A percentile compares a stretch with the other conserved stretches of the same genome.
Evolutionary conservation across 2,888 invertebrate genomes (phyloP).

Genomic region (Papilio demoleus): DNA sequence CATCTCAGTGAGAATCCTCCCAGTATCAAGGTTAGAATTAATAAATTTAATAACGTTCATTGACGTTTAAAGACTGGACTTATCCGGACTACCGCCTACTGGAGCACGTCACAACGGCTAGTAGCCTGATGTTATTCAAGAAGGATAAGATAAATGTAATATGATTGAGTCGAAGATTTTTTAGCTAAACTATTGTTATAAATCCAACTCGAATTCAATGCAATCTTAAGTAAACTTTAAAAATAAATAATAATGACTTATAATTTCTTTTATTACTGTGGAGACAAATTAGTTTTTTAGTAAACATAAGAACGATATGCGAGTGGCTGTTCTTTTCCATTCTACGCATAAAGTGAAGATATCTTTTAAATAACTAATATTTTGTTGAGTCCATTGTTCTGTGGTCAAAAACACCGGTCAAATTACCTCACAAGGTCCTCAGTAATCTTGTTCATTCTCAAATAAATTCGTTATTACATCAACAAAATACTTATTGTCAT

Average conservation of each 20-base stretch:
- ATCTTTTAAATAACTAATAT: background rate
- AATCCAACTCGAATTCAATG: no score
- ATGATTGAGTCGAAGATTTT: no score
- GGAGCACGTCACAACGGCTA: no score
- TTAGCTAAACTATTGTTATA: no score
- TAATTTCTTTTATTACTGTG: no score
- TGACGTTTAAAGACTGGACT: background rate
- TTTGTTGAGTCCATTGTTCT: background rate
- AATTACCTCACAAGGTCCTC: constrained; percentile 36
- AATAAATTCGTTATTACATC: constrained; percentile 44
- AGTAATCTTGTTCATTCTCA: constrained; percentile 35
- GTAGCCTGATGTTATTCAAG: no score
- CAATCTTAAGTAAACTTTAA: no score
- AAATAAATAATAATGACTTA: no score
- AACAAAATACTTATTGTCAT: constrained; percentile 42
- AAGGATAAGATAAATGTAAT: no score
- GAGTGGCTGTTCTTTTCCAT: background rate
- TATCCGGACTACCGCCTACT: no score
- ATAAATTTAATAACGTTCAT: constrained; percentile 28
- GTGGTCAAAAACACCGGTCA: background rate
- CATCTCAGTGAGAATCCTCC: background rate
- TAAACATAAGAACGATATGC: no score
- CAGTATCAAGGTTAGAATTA: constrained; percentile 12
- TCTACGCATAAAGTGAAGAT: background rate
- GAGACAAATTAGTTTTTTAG: no score